Base-by-base conservation (phyloP, 1,140 invertebrate genomes). In the Saccostrea cuccullata region DNA sequence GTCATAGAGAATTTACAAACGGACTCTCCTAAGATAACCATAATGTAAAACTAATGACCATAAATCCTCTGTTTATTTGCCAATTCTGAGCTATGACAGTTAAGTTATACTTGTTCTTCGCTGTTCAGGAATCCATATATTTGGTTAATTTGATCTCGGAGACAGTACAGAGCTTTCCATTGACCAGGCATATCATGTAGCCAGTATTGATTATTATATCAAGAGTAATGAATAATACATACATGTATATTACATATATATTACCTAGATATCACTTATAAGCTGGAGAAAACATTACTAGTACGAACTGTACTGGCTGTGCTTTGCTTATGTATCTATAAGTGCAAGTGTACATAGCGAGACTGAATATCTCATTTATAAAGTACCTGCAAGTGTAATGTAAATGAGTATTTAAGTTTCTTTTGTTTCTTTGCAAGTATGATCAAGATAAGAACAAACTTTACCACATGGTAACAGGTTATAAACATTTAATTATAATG, bases 1-100 rank as follows among this genome's bases (percentile, higher is more conserved):
- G 70, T 77, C 70, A 77, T 30, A 30, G 23, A 40, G 70, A 77
- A 77, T 77, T 77, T 77, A 77, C 70, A 77, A 77, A 77, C 30
- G 30, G 70, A 77, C 70, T 77, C 70, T 26, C 70, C 30, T 15
- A 77, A 36, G 30, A 30, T 30, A 77, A 26, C 23, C 70, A 30
- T 30, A 77, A 36, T 77, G 70, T 77, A 77, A 36, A 77, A 77
- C 70, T 77, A 77, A 77, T 77, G 26, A 77, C 70, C 23, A 30
- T 30, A 36, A 77, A 30, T 26, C 70, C 23, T 36, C 36, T 30
- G 26, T 23, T 30, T 36, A 77, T 17, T 30, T 36, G 70, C 13
- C 26, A 77, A 77, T 77, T 15, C 13, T 30, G 26, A 36, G 30
- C 11, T 23, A 77, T 77, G 23, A 64, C 17, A 64, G 17, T 15